Base-by-base conservation (phyloP, 1,140 invertebrate genomes). In the Drosophila ogumai region DNA sequence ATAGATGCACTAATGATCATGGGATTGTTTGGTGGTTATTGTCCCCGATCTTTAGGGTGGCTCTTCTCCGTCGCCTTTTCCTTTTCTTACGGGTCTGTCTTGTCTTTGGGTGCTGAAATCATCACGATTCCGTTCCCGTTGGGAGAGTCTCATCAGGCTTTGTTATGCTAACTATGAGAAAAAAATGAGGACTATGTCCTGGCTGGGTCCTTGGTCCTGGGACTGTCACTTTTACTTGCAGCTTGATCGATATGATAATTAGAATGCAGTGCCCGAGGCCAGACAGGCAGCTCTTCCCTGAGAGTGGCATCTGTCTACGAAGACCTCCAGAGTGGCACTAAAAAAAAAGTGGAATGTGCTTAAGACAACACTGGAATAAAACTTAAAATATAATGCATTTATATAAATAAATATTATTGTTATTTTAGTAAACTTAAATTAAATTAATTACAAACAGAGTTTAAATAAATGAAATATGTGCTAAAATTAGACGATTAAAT, bases 111-210 rank as follows among this genome's bases (percentile, higher is more conserved):
- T 91, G 88, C 87, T 87, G 87, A 91, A 91, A 91, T 91, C 82
- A 91, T 91, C 82, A 91, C 79, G 79, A 71, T 59, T 63, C 57
- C 68, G 67, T 65, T 31, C 46, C 50, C 61, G 69, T 52, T 75
- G 69, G 54, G 56, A 64, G 81, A 66, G 78, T 61, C 82, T 90
- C 85, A 90, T 90, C 86, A 90, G 81, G 74, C 75, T 71, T 91
- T 91, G 88, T 91, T 82, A 91, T 91, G 88, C 60, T 86, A 91
- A 91, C 88, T 82, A 91, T 91, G 88, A 85, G 88, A 91, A 91
- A 87, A 78, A 85, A 86, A 69, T 31, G 34, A 67, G 49, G 40
- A 65, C 22, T n/a, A 58, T 75, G 49, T 65, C 56, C 78, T 40
- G 66, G 2, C 57, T 50, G 77, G 56, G 44, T 79, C 49, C 61